Evolutionary conservation across 2,888 invertebrate genomes (phyloP), one percentile per base, ranked within the genome.

Genomic region (Thymelicus sylvestris): DNA sequence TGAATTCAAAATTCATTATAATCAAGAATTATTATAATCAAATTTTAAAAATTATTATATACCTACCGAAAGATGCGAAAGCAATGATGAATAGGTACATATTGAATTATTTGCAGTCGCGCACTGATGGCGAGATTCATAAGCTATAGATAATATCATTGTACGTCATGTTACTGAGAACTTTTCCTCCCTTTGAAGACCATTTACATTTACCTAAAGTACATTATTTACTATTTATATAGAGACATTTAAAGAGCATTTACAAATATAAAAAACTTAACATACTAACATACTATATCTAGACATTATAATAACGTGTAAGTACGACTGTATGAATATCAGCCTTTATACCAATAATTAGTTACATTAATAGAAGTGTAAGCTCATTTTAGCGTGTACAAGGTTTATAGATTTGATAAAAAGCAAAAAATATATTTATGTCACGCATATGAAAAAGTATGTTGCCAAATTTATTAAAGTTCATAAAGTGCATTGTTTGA

Each of bases 191-290:
- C n/a, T 67, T 57, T 57, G 13, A 13, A 57, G 13, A 57, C 38
- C 57, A 57, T 57, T 57, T 57, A 57, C 57, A 57, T 38, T 13
- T 57, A 38, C 19, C 15, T 57, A 57, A 57, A 57, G 38, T 57
- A 57, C 31, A 38, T 31, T 57, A 57, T 57, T 13, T 38, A 31
- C 38, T 57, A 57, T 57, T 57, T 61, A 19, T 38, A 48, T 67
- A 60, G 19, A 61, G 50, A 50, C 60, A 61, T 44, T 24, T 50
- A 52, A 61, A 67, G 39, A 52, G 50, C 31, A 61, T 61, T 61
- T 61, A 67, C 67, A 67, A 60, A 44, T 62, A 62, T 67, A 50
- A 50, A 64, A 63, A 52, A 65, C 67, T 55, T 68, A 68, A 63
- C 50, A 12, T 59, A 39, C 44, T 62, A 55, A 38, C 41, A 55